These are phyloP conservation scores for Callipepla californica DNA, from an alignment of 2,113 vertebrate species.

Conservation along the genomic window DNA sequence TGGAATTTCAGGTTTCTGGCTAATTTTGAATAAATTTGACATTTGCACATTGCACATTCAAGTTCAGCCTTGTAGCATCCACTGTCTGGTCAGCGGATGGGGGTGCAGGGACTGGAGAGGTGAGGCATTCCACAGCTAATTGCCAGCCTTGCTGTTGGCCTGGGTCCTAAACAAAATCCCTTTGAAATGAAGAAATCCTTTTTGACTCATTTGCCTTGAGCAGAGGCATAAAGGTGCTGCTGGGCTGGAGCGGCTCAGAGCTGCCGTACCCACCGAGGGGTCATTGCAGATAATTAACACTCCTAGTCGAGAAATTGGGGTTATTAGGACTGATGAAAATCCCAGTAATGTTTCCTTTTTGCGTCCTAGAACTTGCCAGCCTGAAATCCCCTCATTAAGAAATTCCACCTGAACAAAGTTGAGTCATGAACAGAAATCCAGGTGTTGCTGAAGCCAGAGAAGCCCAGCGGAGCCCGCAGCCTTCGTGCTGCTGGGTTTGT, in stretches of 20 bases:
- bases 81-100: not conserved
- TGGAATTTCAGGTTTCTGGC: not conserved
- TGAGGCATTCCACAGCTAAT: not conserved
- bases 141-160: rapidly evolving
- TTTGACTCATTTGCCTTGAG: not conserved
- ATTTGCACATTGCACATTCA: not conserved
- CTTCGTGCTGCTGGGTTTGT: too few species aligned
- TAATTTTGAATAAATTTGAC: not conserved
- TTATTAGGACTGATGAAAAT: too few species aligned
- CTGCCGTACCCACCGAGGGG: not conserved
- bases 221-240: rapidly evolving
- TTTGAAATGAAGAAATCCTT: not conserved
- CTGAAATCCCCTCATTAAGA: not conserved
- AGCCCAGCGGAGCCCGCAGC: too few species aligned
- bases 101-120: not conserved
- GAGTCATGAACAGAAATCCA: rapidly evolving
- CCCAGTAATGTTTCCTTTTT: rapidly evolving
- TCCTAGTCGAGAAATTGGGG: not conserved
- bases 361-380: not conserved
- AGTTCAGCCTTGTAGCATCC: not conserved
- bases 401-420: not conserved
- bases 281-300: not conserved
- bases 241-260: not conserved
- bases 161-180: not conserved
- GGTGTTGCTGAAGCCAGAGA: not conserved